Conservation (phyloP, 2,888 invertebrate genomes). For the Clusia tigrina region DNA sequence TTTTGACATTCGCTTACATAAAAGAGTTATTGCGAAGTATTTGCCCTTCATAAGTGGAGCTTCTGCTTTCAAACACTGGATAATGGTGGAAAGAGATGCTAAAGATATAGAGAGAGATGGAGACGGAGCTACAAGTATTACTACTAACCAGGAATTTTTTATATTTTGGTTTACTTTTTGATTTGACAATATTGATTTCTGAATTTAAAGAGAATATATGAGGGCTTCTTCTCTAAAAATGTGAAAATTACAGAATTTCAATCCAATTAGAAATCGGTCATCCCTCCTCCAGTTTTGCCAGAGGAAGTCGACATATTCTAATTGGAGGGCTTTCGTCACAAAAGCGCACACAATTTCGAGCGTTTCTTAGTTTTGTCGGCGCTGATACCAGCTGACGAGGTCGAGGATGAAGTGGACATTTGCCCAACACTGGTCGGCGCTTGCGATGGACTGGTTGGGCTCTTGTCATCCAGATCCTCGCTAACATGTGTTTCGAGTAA, state of each 20-base stretch:
- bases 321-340: constrained; percentile 65
- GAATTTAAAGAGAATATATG: too few relatives aligned
- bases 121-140: too few relatives aligned
- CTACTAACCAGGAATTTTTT: too few relatives aligned
- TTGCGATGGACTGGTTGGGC: constrained; percentile 60
- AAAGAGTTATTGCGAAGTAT: constrained; percentile 36
- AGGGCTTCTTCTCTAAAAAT: too few relatives aligned
- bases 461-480: constrained; percentile 61
- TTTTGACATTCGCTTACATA: constrained; percentile 61
- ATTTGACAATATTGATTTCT: too few relatives aligned
- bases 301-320: constrained; percentile 58
- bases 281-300: constrained; percentile 50
- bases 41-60: too few relatives aligned
- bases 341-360: constrained; percentile 64
- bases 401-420: constrained; percentile 57
- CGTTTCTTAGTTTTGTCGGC: constrained; percentile 62
- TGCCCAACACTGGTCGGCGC: constrained; percentile 44
- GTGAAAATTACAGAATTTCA: too few relatives aligned
- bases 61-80: too few relatives aligned
- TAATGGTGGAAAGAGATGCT: too few relatives aligned
- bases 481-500: constrained; percentile 57
- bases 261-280: constrained; percentile 59
- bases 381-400: constrained; percentile 49
- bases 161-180: too few relatives aligned
- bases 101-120: too few relatives aligned